Percentiles rank a stretch among this genome's conserved stretches.
These are phyloP conservation scores for Notolabrus celidotus DNA, from an alignment of 2,797 vertebrate genomes.

Conservation along the genomic window DNA sequence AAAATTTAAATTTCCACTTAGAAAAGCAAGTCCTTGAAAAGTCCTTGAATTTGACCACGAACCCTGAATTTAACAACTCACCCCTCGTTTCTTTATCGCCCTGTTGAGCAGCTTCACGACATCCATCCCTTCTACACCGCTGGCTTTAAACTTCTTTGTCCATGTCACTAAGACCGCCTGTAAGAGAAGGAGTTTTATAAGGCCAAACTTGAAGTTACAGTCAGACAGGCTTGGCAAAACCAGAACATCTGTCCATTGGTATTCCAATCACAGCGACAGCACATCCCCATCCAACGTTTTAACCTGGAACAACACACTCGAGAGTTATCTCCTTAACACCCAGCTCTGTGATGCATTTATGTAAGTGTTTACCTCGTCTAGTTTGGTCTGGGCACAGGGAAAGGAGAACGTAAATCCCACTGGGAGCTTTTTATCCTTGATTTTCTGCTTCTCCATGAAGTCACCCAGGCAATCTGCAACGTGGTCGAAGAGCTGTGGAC, in stretches of 20 bases:
- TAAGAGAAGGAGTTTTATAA: slow-evolving; percentile 37
- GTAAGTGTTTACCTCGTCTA: slow-evolving; percentile 91
- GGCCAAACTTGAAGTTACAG: slow-evolving; percentile 2
- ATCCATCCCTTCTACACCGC: slow-evolving; percentile 94
- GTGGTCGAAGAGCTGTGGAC: slow-evolving; percentile 92
- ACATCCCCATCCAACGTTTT: too few relatives aligned
- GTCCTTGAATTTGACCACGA: too few relatives aligned
- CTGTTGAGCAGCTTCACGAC: slow-evolving; percentile 95
- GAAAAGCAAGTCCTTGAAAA: too few relatives aligned
- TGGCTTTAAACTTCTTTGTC: slow-evolving; percentile 97
- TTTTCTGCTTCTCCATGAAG: slow-evolving; percentile 97
- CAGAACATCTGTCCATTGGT: slow-evolving; percentile 9
- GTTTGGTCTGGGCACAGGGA: slow-evolving; percentile 92
- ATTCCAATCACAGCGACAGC: slow-evolving; percentile 27
- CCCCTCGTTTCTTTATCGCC: slow-evolving; percentile 97
- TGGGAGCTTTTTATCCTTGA: slow-evolving; percentile 97
- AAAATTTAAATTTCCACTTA: too few relatives aligned
- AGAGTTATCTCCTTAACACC: too few relatives aligned
- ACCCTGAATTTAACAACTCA: too few relatives aligned
- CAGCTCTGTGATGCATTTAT: neutral
- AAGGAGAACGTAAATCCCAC: slow-evolving; percentile 98
- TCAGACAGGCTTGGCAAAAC: neutral
- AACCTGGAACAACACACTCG: too few relatives aligned
- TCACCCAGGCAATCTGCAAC: slow-evolving; percentile 97
- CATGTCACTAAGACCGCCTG: slow-evolving; percentile 94